Percentiles rank a stretch among this genome's conserved stretches.
Evolutionary conservation across 2,797 vertebrate genomes (phyloP).

Genomic region (Myiotriccus ornatus): DNA sequence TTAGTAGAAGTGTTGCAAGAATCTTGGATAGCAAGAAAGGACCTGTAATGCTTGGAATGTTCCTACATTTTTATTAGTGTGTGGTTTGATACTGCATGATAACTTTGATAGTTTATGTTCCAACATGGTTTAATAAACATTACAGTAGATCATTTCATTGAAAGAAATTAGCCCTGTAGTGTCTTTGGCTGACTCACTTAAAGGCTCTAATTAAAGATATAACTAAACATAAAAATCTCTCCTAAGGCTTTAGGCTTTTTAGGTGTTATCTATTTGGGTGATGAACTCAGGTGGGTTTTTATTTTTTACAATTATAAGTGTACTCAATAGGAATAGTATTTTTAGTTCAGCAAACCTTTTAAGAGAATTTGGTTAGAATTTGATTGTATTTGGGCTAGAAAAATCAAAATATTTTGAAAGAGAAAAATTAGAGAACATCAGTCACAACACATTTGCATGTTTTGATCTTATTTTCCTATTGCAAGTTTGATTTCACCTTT

Average conservation of each 20-base stretch:
- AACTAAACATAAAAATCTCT: neutral
- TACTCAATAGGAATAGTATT: neutral
- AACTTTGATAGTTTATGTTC: neutral
- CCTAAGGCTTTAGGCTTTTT: neutral
- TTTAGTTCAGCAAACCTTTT: neutral
- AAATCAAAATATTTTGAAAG: neutral
- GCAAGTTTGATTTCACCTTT: neutral
- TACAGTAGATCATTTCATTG: neutral
- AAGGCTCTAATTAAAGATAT: conserved; percentile 18
- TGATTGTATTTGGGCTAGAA: neutral
- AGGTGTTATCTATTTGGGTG: neutral
- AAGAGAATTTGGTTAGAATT: neutral
- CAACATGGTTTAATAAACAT: neutral
- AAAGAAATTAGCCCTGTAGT: neutral
- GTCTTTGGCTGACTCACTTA: conserved; percentile 8
- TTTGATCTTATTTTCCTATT: neutral
- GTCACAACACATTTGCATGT: neutral
- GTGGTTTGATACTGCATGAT: neutral
- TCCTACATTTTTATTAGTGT: fast-evolving
- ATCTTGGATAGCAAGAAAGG: neutral
- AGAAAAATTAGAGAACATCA: neutral
- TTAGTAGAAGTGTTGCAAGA: neutral
- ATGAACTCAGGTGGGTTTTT: neutral
- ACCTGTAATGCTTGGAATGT: neutral
- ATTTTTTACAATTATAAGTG: neutral